phyloP scores from a whole-genome alignment of 1,140 invertebrate species.

The Lordiphosa collinella region DNA sequence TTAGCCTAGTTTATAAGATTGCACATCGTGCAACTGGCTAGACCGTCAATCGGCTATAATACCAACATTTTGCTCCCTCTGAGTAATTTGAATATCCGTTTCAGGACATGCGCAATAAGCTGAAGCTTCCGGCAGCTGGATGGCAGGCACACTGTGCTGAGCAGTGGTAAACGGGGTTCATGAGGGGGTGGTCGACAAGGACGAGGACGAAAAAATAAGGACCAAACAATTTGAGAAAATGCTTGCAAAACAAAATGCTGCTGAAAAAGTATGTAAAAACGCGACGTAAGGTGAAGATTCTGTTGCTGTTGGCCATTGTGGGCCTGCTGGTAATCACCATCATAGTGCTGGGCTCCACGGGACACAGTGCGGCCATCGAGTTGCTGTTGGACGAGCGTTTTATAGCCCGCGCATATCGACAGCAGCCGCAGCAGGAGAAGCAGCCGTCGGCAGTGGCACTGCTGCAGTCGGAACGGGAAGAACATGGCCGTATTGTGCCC shows the following conservation, averaged over 20 bases:
- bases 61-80: too few species aligned
- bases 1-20: too few species aligned
- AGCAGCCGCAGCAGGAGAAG: conserved; percentile 8
- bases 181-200: conserved; percentile 8
- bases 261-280: conserved; percentile 78
- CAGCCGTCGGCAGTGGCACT: conserved; percentile 25
- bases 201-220: conserved; percentile 29
- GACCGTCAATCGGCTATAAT: background rate
- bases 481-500: conserved; percentile 68
- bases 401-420: conserved; percentile 63
- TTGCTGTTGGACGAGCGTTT: conserved; percentile 68
- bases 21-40: background rate
- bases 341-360: conserved; percentile 55
- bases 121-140: conserved; percentile 50
- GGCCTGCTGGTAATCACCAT: conserved; percentile 67
- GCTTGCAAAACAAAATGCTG: conserved; percentile 66
- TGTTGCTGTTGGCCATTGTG: conserved; percentile 66
- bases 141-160: conserved; percentile 6
- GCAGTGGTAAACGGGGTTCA: conserved; percentile 3
- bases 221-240: conserved; percentile 57
- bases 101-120: conserved; percentile 64
- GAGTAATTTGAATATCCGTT: conserved; percentile 53
- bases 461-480: conserved; percentile 50
- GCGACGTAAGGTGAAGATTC: conserved; percentile 74
- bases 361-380: conserved; percentile 46